A percentile compares a stretch with the other conserved stretches of the same genome.
phyloP scores from a whole-genome alignment of 2,888 invertebrate species.

The Hololepta plana region DNA sequence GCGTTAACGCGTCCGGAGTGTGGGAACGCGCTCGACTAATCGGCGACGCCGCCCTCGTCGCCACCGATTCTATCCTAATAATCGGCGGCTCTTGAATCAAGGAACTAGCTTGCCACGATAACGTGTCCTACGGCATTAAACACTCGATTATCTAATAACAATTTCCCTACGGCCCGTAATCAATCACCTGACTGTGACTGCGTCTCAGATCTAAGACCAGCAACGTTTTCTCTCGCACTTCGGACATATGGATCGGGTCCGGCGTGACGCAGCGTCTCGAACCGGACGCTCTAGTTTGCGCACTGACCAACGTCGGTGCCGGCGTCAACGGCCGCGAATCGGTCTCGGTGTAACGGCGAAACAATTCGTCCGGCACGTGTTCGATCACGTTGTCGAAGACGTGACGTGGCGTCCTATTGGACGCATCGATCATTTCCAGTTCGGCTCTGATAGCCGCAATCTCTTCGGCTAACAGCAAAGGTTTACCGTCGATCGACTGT shows the following conservation, averaged over 20 bases:
- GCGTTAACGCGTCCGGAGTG: not conserved
- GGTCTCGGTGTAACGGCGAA: constrained; percentile 65
- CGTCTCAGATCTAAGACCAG: constrained; percentile 55
- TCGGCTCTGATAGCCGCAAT: constrained; percentile 21
- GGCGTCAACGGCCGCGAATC: constrained; percentile 71
- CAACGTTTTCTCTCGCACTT: constrained; percentile 36
- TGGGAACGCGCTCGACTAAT: no score
- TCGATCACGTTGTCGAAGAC: constrained; percentile 29
- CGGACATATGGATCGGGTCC: constrained; percentile 35
- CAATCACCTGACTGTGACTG: constrained; percentile 43
- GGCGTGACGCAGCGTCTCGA: constrained; percentile 51
- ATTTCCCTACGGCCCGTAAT: not conserved
- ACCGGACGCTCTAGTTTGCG: constrained; percentile 49
- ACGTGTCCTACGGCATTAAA: constrained; percentile 25
- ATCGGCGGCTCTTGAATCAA: constrained; percentile 25
- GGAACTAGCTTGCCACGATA: constrained; percentile 32
- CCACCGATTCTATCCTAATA: constrained; percentile 19
- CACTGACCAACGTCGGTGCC: constrained; percentile 57
- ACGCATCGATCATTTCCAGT: constrained; percentile 9
- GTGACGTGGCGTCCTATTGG: not conserved
- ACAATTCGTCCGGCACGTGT: constrained; percentile 57
- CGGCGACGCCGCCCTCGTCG: constrained; percentile 13
- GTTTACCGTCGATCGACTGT: constrained; percentile 20
- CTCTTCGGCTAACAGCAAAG: constrained; percentile 21
- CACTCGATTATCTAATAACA: no score